Base-by-base conservation (phyloP, 2,888 invertebrate species). In the Falcaria lacertinaria region DNA sequence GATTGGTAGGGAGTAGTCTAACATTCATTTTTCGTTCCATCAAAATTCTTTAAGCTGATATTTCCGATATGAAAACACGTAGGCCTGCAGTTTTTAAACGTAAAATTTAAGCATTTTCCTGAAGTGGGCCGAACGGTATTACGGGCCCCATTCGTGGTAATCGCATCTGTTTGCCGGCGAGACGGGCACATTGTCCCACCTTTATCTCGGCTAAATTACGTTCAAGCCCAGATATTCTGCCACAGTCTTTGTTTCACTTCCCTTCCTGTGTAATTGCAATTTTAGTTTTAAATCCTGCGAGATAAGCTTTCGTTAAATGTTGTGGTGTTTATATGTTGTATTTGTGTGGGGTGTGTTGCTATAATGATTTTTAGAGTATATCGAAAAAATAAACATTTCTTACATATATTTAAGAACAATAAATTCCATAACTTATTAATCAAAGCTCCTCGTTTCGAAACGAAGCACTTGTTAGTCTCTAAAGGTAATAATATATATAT, bases 181-280 rank as follows among this genome's bases (percentile, higher is more conserved):
- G 57, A 53, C 63, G 64, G 65, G 75, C 64, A 69, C 68, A 79
- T 74, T 79, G 75, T 75, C 68, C 63, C 60, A 66, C 63, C 69
- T 67, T 75, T 79, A 75, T 80, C 71, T 72, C 69, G 61, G 58
- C 68, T 69, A 79, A 80, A 80, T 80, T 79, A 73, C 71, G 55
- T 64, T 63, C 60, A 39, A 49, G 51, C 50, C 28, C 40, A 15
- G 32, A 28, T 54, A 22, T 33, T 50, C 42, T 44, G 44, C 45
- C 40, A 33, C 44, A 50, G 48, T 54, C 58, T 62, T 66, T 65
- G 50, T 61, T 54, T 57, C 37, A 43, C 52, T 56, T 44, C 42
- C 43, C 46, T 17, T 33, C 39, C 22, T 36, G 55, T 4, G 6
- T 64, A 64, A 61, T 61, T 60, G 57, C 54, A 60, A 57, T 59